Conservation (phyloP, 2,113 vertebrate species). For the Mystacornis crossleyi region DNA sequence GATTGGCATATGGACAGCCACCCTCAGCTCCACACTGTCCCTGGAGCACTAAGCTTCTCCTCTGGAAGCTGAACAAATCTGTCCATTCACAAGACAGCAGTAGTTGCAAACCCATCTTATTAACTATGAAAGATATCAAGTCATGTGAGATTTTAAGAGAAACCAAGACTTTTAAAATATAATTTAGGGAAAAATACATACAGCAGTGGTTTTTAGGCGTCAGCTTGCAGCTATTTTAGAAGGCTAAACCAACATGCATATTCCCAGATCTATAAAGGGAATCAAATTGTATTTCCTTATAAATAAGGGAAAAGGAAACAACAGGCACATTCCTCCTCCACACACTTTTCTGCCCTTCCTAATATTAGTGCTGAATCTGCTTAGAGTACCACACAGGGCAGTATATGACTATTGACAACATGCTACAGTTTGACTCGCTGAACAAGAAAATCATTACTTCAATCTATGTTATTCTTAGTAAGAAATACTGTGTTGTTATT, state of each 20-base stretch:
- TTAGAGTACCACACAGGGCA: background rate
- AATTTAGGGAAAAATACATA: background rate
- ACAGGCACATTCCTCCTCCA: background rate
- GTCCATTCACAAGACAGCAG: background rate
- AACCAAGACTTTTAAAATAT: background rate
- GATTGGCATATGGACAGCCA: background rate
- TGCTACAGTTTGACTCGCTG: background rate
- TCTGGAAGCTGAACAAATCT: background rate
- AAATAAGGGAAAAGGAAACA: background rate
- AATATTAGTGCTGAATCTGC: background rate
- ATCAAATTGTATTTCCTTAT: background rate
- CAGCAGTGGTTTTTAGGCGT: background rate
- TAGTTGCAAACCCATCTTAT: background rate
- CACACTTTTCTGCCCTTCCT: background rate
- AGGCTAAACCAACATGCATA: background rate
- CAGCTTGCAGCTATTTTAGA: background rate
- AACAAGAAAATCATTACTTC: constrained; percentile 56
- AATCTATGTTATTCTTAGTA: constrained; percentile 40
- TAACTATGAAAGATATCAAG: background rate
- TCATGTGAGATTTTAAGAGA: background rate
- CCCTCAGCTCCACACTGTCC: background rate
- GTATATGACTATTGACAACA: constrained; percentile 54
- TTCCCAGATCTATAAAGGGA: background rate
- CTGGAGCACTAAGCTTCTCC: background rate
- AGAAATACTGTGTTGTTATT: background rate